Percentiles rank a stretch among this genome's conserved stretches.
Evolutionary conservation across 2,113 vertebrate genomes (phyloP).

Genomic region (Amblyopsis rosae): DNA sequence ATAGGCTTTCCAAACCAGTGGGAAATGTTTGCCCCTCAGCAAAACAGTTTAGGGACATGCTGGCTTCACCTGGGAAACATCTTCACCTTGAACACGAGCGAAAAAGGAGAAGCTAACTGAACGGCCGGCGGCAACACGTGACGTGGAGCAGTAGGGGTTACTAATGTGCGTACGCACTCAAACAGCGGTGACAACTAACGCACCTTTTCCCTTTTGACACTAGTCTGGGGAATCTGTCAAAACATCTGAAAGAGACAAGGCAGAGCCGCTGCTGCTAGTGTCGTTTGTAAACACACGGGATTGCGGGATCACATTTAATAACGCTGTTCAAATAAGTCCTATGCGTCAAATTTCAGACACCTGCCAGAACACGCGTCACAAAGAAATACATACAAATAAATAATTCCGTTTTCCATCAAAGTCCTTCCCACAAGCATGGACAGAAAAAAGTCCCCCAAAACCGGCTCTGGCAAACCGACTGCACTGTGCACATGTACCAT

Average conservation of each 20-base stretch:
- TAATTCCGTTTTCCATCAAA: not conserved
- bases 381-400: not conserved
- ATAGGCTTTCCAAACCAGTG: constrained; percentile 53
- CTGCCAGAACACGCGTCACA: constrained; percentile 3
- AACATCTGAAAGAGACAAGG: not conserved
- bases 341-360: not conserved
- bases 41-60: constrained; percentile 52
- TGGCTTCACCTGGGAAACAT: constrained; percentile 25
- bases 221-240: not conserved
- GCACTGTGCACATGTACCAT: not conserved
- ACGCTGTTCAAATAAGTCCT: not conserved
- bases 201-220: too few relatives aligned
- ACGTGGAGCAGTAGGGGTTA: too few relatives aligned
- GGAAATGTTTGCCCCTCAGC: constrained; percentile 52
- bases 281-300: not conserved
- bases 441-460: constrained; percentile 16
- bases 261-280: not conserved
- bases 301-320: not conserved
- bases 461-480: constrained; percentile 7
- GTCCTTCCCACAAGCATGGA: not conserved
- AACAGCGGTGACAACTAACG: too few relatives aligned
- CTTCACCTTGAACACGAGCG: constrained; percentile 9
- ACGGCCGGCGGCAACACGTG: not conserved
- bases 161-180: too few relatives aligned
- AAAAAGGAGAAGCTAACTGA: not conserved